A percentile compares a stretch with the other conserved stretches of the same genome.
Evolutionary conservation across 2,888 invertebrate genomes (phyloP).

Genomic region (Cinara cedri): DNA sequence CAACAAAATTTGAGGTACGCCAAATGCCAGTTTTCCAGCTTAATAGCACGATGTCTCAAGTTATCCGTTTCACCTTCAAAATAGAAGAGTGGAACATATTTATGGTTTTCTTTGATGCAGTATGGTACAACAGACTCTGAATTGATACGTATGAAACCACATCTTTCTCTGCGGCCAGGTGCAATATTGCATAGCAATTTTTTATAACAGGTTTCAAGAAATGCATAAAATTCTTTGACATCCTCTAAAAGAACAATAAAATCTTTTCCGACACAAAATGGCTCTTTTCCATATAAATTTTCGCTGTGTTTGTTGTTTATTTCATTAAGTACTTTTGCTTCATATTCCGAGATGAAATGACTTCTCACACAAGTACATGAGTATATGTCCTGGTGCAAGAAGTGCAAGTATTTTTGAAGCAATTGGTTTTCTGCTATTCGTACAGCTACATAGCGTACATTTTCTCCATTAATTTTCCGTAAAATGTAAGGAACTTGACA

Average conservation of each 20-base stretch:
- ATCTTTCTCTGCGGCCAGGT: slow-evolving; percentile 69
- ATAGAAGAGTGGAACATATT: slow-evolving; percentile 90
- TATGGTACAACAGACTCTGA: slow-evolving; percentile 93
- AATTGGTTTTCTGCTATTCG: slow-evolving; percentile 91
- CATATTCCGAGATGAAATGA: slow-evolving; percentile 90
- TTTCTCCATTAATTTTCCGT: slow-evolving; percentile 66
- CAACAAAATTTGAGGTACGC: slow-evolving; percentile 93
- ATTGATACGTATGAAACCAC: slow-evolving; percentile 90
- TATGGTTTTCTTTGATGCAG: slow-evolving; percentile 80
- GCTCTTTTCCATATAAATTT: slow-evolving; percentile 84
- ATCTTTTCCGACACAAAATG: slow-evolving; percentile 86
- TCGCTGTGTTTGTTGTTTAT: slow-evolving; percentile 93
- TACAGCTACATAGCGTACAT: slow-evolving; percentile 90
- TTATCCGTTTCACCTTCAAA: slow-evolving; percentile 92
- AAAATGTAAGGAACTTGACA: slow-evolving; percentile 87
- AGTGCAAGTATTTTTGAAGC: slow-evolving; percentile 85
- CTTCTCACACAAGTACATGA: slow-evolving; percentile 90
- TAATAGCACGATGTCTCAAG: slow-evolving; percentile 83
- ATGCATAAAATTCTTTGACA: slow-evolving; percentile 87
- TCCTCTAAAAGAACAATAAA: slow-evolving; percentile 86
- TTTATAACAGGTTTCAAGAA: slow-evolving; percentile 86
- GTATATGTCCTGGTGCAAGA: slow-evolving; percentile 86
- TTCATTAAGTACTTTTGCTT: slow-evolving; percentile 87
- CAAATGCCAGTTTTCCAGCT: slow-evolving; percentile 88
- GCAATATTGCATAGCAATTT: slow-evolving; percentile 75